Evolutionary conservation across 2,888 invertebrate genomes (phyloP).

Genomic region (Linnaemya vulpina): DNA sequence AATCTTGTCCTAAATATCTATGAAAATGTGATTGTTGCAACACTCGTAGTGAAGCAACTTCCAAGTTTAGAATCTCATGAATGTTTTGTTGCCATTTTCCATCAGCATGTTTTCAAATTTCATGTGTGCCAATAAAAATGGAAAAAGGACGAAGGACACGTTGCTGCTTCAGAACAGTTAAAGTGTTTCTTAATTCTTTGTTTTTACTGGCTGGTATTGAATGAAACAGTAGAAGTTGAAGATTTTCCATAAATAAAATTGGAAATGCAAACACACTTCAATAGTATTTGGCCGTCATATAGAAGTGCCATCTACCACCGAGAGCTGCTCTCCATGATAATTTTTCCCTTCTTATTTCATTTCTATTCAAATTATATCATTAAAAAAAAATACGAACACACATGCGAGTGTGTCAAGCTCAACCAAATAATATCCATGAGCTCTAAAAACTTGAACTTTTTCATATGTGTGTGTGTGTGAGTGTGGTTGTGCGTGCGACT

Average conservation of each 20-base stretch:
- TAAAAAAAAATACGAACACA: not conserved
- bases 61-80: too few species aligned
- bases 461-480: not conserved
- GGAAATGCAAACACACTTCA: not conserved
- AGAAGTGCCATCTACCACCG: constrained; percentile 10
- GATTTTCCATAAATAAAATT: not conserved
- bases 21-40: too few species aligned
- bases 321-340: not conserved
- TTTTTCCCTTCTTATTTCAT: not conserved
- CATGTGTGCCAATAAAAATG: too few species aligned
- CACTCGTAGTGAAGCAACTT: too few species aligned
- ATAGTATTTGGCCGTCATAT: constrained; percentile 17
- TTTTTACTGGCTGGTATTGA: constrained; percentile 14
- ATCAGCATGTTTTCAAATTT: too few species aligned
- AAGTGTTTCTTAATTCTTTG: not conserved
- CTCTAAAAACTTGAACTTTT: not conserved
- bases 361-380: constrained; percentile 19
- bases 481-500: not conserved
- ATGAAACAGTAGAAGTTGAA: not conserved
- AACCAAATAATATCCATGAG: constrained; percentile 1
- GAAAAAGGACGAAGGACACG: too few species aligned
- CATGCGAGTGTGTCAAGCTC: not conserved
- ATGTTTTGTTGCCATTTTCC: too few species aligned
- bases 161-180: not conserved
- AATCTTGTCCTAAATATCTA: too few species aligned